A percentile compares a stretch with the other conserved stretches of the same genome.
These are phyloP conservation scores for Sardinella longiceps DNA, from an alignment of 2,797 vertebrate species.

Conservation along the genomic window DNA sequence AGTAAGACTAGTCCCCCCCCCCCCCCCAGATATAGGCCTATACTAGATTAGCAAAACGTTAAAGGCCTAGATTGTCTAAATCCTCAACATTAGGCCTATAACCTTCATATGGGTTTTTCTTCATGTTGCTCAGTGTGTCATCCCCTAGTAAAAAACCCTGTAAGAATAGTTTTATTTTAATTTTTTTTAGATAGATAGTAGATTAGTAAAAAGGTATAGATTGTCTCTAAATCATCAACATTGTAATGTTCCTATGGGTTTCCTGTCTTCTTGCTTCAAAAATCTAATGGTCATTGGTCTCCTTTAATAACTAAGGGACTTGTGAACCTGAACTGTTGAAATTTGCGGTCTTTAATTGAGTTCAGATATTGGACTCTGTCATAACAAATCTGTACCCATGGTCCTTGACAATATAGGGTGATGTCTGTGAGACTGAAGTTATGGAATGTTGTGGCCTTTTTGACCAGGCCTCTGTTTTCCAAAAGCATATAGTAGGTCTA, in stretches of 20 bases:
- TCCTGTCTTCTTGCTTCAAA: background rate
- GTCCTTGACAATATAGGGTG: background rate
- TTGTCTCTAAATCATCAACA: background rate
- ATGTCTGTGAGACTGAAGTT: background rate
- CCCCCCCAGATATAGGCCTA: background rate
- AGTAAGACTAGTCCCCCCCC: background rate
- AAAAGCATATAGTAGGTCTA: too few species aligned
- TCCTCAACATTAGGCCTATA: too few species aligned
- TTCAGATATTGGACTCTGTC: background rate
- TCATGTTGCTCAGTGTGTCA: too few species aligned
- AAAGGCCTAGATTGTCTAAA: background rate
- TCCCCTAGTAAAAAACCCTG: too few species aligned
- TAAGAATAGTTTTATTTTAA: too few species aligned
- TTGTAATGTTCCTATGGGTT: background rate
- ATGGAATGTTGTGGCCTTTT: background rate
- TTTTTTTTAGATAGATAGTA: too few species aligned
- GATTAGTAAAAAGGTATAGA: background rate
- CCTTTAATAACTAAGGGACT: background rate
- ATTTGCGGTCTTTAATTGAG: background rate
- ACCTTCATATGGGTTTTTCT: background rate
- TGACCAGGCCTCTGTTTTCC: background rate
- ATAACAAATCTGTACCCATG: background rate
- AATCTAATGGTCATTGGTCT: background rate
- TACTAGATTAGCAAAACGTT: background rate
- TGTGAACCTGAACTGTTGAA: background rate